Evolutionary conservation across 2,113 vertebrate species (phyloP).

Genomic region (Calidris pygmaea): DNA sequence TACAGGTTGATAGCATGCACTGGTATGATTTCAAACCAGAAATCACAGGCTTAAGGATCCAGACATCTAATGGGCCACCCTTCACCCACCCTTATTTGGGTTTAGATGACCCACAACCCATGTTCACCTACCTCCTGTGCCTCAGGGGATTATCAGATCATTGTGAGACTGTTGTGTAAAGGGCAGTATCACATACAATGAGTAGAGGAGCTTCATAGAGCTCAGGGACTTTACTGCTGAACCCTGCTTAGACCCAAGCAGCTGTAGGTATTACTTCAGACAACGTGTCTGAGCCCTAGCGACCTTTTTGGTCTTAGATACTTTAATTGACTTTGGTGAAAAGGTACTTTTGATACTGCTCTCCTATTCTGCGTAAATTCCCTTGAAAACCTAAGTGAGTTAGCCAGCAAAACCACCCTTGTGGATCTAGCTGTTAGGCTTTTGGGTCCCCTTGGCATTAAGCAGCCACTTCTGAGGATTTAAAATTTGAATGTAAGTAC

Average conservation of each 20-base stretch:
- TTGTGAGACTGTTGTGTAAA: not conserved
- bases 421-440: not conserved
- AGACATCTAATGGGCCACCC: not conserved
- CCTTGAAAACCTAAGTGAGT: not conserved
- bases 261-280: not conserved
- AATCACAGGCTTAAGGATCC: not conserved
- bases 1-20: not conserved
- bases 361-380: not conserved
- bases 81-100: not conserved
- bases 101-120: not conserved
- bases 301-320: not conserved
- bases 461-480: not conserved
- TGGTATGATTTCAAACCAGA: not conserved
- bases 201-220: not conserved
- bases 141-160: not conserved
- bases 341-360: not conserved
- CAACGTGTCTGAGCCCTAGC: not conserved
- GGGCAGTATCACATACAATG: not conserved
- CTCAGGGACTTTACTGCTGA: not conserved
- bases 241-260: not conserved
- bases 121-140: not conserved
- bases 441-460: not conserved
- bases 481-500: not conserved
- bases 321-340: not conserved
- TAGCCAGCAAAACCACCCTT: not conserved